Evolutionary conservation across 2,888 invertebrate species (phyloP).

Genomic region (Drosophila hamatofila): DNA sequence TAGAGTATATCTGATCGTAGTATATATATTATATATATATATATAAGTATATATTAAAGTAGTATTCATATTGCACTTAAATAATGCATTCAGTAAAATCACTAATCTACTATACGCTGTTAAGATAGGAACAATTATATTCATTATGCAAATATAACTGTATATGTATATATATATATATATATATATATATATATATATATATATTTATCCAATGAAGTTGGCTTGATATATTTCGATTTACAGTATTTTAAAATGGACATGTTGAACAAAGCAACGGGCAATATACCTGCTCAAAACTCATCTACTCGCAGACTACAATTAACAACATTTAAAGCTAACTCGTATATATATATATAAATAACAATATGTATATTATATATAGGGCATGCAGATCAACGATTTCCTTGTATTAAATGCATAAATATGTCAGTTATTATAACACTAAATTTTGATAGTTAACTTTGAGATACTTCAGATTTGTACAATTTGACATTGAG

Average conservation of each 20-base stretch:
- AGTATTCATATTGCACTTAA: slow-evolving; percentile 47
- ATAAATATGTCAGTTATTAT: slow-evolving; percentile 47
- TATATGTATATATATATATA: slow-evolving; percentile 14
- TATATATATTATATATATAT: neutral
- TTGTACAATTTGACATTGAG: slow-evolving; percentile 66
- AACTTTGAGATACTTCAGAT: slow-evolving; percentile 68
- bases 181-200: slow-evolving; percentile 13
- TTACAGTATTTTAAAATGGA: slow-evolving; percentile 54
- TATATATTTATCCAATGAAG: neutral
- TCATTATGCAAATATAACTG: neutral
- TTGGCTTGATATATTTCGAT: slow-evolving; percentile 20
- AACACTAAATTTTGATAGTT: slow-evolving; percentile 63
- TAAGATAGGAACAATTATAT: slow-evolving; percentile 10
- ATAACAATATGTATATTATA: slow-evolving; percentile 29
- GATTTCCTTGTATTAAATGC: slow-evolving; percentile 58
- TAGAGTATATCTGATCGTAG: neutral
- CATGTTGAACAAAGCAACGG: slow-evolving; percentile 67
- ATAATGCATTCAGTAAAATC: slow-evolving; percentile 31
- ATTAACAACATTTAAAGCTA: slow-evolving; percentile 72
- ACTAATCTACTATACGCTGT: slow-evolving; percentile 15
- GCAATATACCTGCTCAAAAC: slow-evolving; percentile 52
- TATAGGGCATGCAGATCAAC: slow-evolving; percentile 30
- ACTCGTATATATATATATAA: slow-evolving; percentile 30
- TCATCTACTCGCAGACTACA: slow-evolving; percentile 56
- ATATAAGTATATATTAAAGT: slow-evolving; percentile 10